Evolutionary conservation across 2,797 vertebrate species (phyloP).

Genomic region (Thaleichthys pacificus): DNA sequence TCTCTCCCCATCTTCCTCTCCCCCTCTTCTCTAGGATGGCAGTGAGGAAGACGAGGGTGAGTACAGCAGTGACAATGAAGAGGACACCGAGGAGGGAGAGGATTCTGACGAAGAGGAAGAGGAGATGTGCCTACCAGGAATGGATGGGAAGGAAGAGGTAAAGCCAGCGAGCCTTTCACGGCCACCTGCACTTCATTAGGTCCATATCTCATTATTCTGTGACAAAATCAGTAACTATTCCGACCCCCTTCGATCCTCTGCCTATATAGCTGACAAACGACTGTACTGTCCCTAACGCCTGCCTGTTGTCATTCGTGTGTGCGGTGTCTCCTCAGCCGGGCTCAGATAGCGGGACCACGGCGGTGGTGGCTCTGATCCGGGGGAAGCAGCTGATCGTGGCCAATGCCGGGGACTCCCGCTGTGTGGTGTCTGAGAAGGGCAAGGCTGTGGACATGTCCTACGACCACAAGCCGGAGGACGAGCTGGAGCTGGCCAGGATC

Average conservation of each 20-base stretch:
- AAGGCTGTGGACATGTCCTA: constrained; percentile 98
- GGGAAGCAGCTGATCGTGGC: constrained; percentile 97
- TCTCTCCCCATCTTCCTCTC: background rate
- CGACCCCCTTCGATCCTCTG: too few species aligned
- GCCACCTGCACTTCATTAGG: too few species aligned
- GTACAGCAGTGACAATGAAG: constrained; percentile 83
- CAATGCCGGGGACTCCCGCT: constrained; percentile 96
- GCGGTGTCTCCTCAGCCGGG: constrained; percentile 80
- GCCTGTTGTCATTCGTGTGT: constrained; percentile 6
- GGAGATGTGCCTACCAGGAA: constrained; percentile 94
- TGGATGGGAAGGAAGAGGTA: constrained; percentile 99
- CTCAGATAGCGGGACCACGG: constrained; percentile 96
- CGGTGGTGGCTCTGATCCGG: constrained; percentile 92
- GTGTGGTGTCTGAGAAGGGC: constrained; percentile 91
- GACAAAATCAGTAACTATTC: too few species aligned
- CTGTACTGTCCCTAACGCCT: background rate
- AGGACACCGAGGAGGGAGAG: constrained; percentile 80
- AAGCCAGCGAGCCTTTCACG: too few species aligned
- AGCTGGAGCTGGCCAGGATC: constrained; percentile 93
- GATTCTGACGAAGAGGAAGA: constrained; percentile 78
- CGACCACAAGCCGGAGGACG: constrained; percentile 97
- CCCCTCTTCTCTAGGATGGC: constrained; percentile 78
- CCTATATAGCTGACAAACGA: background rate
- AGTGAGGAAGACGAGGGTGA: constrained; percentile 86
- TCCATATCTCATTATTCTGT: too few species aligned